Percentiles rank a stretch among this genome's conserved stretches.
These are phyloP conservation scores for Ichneumon xanthorius DNA, from an alignment of 2,888 invertebrate species.

Conservation along the genomic window DNA sequence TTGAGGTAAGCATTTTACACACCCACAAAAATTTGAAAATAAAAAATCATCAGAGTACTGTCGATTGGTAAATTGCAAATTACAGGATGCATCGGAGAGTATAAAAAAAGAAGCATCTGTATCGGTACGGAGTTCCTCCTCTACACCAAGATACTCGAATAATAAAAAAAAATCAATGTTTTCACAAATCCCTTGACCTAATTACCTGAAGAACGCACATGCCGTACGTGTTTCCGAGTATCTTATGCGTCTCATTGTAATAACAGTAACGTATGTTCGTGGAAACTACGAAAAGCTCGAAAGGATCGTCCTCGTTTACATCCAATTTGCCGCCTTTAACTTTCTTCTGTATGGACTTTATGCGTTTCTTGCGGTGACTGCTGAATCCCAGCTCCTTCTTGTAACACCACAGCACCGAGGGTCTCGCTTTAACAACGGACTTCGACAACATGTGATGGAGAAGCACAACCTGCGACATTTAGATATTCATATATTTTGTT, in stretches of 20 bases:
- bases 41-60: too few species aligned
- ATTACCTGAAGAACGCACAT: slow-evolving; percentile 96
- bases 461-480: slow-evolving; percentile 92
- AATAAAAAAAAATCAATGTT: too few species aligned
- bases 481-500: slow-evolving; percentile 62
- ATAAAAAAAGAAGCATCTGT: too few species aligned
- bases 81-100: too few species aligned
- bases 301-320: slow-evolving; percentile 97
- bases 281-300: slow-evolving; percentile 97
- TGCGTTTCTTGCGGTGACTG: slow-evolving; percentile 96
- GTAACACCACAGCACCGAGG: slow-evolving; percentile 99
- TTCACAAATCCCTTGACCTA: not conserved
- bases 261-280: slow-evolving; percentile 99
- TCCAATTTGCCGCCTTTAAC: slow-evolving; percentile 95
- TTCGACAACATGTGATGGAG: slow-evolving; percentile 99
- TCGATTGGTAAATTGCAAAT: too few species aligned
- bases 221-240: slow-evolving; percentile 98
- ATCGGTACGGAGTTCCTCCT: too few species aligned
- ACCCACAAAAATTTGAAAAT: too few species aligned
- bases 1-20: not conserved
- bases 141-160: too few species aligned
- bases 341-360: slow-evolving; percentile 93
- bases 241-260: slow-evolving; percentile 98
- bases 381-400: slow-evolving; percentile 90
- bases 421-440: slow-evolving; percentile 96